Evolutionary conservation across 2,797 vertebrate species (phyloP).

Genomic region (Pristis pectinata): DNA sequence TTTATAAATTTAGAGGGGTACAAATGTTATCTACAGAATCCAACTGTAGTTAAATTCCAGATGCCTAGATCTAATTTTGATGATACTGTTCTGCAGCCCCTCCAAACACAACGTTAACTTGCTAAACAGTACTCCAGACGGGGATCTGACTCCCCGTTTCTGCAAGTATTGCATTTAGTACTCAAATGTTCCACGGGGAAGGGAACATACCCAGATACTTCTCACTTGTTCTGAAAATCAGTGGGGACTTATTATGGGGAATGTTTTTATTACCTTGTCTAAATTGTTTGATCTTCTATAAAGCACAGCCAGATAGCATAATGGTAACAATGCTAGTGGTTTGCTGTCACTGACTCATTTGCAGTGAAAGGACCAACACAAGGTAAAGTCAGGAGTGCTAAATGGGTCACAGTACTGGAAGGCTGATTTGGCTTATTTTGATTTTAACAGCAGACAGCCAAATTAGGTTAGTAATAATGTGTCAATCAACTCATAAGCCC

Average conservation of each 20-base stretch:
- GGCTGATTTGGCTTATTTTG: neutral
- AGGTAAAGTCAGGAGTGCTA: neutral
- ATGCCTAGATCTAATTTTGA: neutral
- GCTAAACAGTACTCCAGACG: neutral
- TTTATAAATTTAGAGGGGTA: neutral
- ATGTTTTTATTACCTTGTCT: neutral
- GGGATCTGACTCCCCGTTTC: neutral
- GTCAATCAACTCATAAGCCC: neutral
- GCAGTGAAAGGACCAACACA: neutral
- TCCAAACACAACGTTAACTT: neutral
- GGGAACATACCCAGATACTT: neutral
- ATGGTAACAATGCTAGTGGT: neutral
- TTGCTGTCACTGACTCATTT: neutral
- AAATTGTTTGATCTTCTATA: neutral
- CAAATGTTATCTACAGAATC: neutral
- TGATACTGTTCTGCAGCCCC: neutral
- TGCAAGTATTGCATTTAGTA: neutral
- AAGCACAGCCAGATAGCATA: neutral
- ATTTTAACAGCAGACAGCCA: neutral
- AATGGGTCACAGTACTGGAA: neutral
- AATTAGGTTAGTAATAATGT: neutral
- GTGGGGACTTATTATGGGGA: neutral
- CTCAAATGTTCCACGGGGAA: neutral
- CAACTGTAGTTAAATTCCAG: neutral
- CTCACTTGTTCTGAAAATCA: neutral